Base-by-base conservation (phyloP, 2,888 invertebrate genomes). In the Metalampra italica region DNA sequence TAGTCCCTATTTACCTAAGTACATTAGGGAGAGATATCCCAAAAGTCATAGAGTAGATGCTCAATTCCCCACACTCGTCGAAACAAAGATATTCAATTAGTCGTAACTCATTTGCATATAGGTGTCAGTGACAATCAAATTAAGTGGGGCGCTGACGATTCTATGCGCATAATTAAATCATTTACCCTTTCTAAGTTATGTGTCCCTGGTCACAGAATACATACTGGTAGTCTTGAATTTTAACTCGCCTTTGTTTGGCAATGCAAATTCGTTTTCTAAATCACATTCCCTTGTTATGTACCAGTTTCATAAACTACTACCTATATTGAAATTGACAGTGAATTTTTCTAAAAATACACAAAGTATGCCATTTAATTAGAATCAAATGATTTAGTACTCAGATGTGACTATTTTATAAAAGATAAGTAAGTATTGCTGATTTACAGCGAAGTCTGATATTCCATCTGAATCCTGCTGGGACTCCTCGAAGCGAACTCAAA, bases 31-130 rank as follows among this genome's bases (percentile, higher is more conserved):
- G 22, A 29, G 46, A 39, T 42, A 42, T 65, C 68, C 68, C 66
- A 69, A 69, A 76, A 79, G 80, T 75, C 76, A 76, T 77, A 55
- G 64, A 68, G 66, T 56, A 55, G 22, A 22, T 66, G 71, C 75
- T 74, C 64, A 62, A 43, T 14, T 30, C 30, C 29, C 38, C 45
- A 14, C 53, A 53, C 53, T 56, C 62, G 63, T 64, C 50, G 58
- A 70, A 73, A 87, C 87, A 83, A 77, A 80, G 81, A 82, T 84
- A 87, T 86, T 87, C 87, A 86, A 87, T 88, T 89, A 85, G 69
- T 65, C 68, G 74, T 72, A 68, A 78, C 81, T 75, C 71, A 88
- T 88, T 87, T 87, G 84, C 87, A 88, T 68, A 63, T 85, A 82
- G 80, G 85, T 86, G 85, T 85, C 82, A 74, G 63, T 73, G 72